A percentile compares a stretch with the other conserved stretches of the same genome.
These are phyloP conservation scores for Heterotis niloticus DNA, from an alignment of 2,113 vertebrate species.

Conservation along the genomic window DNA sequence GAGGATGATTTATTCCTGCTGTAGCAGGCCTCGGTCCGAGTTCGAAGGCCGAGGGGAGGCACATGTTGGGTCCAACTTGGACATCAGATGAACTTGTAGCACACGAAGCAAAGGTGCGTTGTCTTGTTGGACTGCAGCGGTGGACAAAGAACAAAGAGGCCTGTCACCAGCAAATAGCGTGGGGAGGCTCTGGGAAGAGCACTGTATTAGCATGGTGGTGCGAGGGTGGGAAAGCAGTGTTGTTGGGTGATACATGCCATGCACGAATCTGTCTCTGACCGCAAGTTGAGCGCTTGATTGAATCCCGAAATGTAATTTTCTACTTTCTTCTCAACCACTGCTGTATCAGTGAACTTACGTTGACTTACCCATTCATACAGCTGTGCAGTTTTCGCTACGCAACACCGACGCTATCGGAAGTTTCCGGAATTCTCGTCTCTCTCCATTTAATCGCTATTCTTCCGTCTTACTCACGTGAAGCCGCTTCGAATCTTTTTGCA, in stretches of 20 bases:
- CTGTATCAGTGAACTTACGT: too few relatives aligned
- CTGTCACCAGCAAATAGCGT: neutral
- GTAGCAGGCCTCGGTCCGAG: neutral
- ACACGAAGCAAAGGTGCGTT: neutral
- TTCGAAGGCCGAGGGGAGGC: neutral
- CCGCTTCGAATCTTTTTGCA: too few relatives aligned
- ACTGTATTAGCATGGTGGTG: neutral
- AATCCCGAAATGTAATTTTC: too few relatives aligned
- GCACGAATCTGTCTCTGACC: too few relatives aligned
- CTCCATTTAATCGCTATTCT: too few relatives aligned
- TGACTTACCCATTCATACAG: too few relatives aligned
- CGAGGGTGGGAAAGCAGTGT: neutral
- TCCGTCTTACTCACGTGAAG: too few relatives aligned
- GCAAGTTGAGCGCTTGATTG: too few relatives aligned
- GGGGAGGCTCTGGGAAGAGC: neutral
- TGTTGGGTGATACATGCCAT: neutral
- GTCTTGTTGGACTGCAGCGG: neutral
- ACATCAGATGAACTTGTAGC: neutral
- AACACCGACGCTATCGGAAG: too few relatives aligned
- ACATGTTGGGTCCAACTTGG: neutral
- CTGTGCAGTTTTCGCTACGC: too few relatives aligned
- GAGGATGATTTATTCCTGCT: conserved; percentile 64
- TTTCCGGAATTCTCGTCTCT: too few relatives aligned
- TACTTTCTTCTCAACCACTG: too few relatives aligned
- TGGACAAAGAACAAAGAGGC: neutral